phyloP scores from a whole-genome alignment of 2,888 invertebrate species.

The Ypsolopha scabrella region DNA sequence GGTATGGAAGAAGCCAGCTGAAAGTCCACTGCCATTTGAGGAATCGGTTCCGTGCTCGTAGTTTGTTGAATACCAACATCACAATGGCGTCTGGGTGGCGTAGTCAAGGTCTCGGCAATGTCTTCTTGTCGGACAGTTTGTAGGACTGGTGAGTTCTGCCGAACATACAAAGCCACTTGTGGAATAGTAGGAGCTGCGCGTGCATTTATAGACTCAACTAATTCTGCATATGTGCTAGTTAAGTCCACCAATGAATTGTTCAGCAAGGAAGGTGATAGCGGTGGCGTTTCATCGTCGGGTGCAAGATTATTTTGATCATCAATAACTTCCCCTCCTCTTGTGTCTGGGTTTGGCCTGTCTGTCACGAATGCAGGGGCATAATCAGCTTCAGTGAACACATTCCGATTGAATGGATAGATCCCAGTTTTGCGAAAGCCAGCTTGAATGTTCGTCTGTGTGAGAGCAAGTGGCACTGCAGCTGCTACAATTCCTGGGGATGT shows the following conservation, averaged over 20 bases:
- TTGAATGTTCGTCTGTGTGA: slow-evolving; percentile 1
- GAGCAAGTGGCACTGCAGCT: neutral
- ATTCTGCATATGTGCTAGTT: too few species aligned
- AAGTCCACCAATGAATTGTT: too few species aligned
- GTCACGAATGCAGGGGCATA: slow-evolving; percentile 1
- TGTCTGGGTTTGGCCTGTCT: neutral
- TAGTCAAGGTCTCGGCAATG: too few species aligned
- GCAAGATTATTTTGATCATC: too few species aligned
- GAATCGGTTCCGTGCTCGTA: too few species aligned
- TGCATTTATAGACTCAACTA: too few species aligned
- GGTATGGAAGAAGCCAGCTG: neutral
- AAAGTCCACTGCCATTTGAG: neutral
- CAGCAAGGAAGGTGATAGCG: neutral
- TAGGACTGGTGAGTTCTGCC: too few species aligned
- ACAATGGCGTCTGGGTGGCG: too few species aligned
- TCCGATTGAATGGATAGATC: slow-evolving; percentile 2
- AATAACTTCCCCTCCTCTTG: too few species aligned
- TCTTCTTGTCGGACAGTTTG: too few species aligned
- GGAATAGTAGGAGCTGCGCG: too few species aligned
- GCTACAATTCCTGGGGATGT: slow-evolving; percentile 9
- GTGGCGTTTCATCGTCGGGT: neutral
- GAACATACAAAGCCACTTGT: too few species aligned
- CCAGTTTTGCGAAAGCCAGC: slow-evolving; percentile 1
- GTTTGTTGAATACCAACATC: neutral
- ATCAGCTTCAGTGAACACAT: neutral